A percentile compares a stretch with the other conserved stretches of the same genome.
Evolutionary conservation across 2,888 invertebrate genomes (phyloP).

Genomic region (Hylaea fasciaria): DNA sequence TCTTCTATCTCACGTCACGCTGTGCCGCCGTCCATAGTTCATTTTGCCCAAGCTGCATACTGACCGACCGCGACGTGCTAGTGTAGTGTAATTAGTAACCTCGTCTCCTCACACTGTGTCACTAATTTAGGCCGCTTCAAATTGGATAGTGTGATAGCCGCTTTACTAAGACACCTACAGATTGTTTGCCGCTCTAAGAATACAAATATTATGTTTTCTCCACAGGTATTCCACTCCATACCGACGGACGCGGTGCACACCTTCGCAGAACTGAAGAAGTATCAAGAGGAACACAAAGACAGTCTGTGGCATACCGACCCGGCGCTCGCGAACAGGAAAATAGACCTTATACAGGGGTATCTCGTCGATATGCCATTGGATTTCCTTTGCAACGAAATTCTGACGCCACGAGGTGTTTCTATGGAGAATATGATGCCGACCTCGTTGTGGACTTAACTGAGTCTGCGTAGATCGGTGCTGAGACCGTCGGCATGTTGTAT

Average conservation of each 20-base stretch:
- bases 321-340: conserved; percentile 88
- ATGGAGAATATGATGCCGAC: conserved; percentile 97
- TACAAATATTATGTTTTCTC: not conserved
- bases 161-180: no score
- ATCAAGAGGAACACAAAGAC: conserved; percentile 87
- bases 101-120: no score
- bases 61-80: no score
- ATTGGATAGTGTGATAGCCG: no score
- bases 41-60: no score
- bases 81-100: no score
- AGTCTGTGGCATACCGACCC: conserved; percentile 90
- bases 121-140: no score
- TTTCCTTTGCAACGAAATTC: conserved; percentile 94
- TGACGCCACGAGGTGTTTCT: conserved; percentile 92
- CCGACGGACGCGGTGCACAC: conserved; percentile 92
- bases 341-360: conserved; percentile 92
- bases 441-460: conserved; percentile 92
- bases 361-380: conserved; percentile 95
- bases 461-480: no score
- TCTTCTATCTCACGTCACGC: no score
- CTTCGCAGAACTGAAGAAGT: conserved; percentile 90
- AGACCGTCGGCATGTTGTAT: no score
- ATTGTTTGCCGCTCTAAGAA: no score
- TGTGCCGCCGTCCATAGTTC: no score
- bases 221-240: conserved; percentile 93